A percentile compares a stretch with the other conserved stretches of the same genome.
Evolutionary conservation across 2,797 vertebrate genomes (phyloP).

Genomic region (Cryptoblepharus egeriae): DNA sequence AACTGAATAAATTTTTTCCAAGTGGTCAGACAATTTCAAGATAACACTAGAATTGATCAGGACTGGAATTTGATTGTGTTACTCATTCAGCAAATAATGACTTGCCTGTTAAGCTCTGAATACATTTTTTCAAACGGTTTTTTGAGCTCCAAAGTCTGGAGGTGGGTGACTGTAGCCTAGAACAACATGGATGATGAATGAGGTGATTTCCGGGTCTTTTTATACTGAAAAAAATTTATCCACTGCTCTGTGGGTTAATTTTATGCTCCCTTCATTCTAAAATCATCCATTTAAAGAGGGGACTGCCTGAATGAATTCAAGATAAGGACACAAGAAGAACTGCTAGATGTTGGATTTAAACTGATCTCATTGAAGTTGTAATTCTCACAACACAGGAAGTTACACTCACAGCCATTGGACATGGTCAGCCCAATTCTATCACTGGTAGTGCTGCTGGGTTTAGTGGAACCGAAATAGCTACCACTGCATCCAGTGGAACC

Average conservation of each 20-base stretch:
- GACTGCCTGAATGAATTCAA: neutral
- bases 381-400: neutral
- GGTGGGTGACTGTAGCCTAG: neutral
- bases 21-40: conserved; percentile 23
- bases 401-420: neutral
- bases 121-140: neutral
- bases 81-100: neutral
- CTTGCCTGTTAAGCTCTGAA: neutral
- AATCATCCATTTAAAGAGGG: neutral
- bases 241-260: neutral
- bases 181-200: rapidly evolving
- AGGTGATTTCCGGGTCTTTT: neutral
- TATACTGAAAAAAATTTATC: neutral
- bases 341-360: neutral
- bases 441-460: too few relatives aligned
- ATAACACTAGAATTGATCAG: neutral
- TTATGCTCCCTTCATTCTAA: too few relatives aligned
- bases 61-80: too few relatives aligned
- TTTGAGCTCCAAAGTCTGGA: neutral
- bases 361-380: neutral
- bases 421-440: too few relatives aligned
- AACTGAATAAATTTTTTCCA: conserved; percentile 33
- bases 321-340: neutral
- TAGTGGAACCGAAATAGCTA: too few relatives aligned
- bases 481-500: too few relatives aligned